phyloP scores from a whole-genome alignment of 2,888 invertebrate genomes.

The Ethmia dodecea region DNA sequence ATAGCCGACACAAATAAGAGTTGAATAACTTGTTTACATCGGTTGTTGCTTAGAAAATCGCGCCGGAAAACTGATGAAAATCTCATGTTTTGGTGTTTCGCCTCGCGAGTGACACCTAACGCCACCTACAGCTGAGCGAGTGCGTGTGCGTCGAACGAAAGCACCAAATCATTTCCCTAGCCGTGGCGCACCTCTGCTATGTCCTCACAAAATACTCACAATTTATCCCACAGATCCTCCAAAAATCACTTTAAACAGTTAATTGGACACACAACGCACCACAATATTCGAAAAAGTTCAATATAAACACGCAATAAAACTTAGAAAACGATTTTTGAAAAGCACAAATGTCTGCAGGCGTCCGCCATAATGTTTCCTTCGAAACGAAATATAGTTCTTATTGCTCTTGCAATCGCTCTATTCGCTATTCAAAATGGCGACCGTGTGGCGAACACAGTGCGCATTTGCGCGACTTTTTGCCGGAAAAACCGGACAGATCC shows the following conservation, averaged over 20 bases:
- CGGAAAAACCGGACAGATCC: constrained; percentile 66
- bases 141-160: constrained; percentile 78
- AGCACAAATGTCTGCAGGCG: constrained; percentile 76
- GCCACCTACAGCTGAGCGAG: constrained; percentile 77
- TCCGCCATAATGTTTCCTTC: constrained; percentile 79
- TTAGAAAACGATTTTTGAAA: constrained; percentile 78
- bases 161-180: constrained; percentile 79
- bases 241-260: constrained; percentile 73
- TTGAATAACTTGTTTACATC: constrained; percentile 44
- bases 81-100: constrained; percentile 66
- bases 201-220: constrained; percentile 75
- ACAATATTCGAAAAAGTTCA: constrained; percentile 77
- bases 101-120: constrained; percentile 62
- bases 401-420: constrained; percentile 76
- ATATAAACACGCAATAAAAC: constrained; percentile 75
- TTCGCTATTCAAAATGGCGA: constrained; percentile 80
- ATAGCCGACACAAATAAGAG: constrained; percentile 12
- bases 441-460: constrained; percentile 72
- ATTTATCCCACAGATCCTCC: constrained; percentile 65
- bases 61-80: constrained; percentile 76
- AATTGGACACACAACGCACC: constrained; percentile 69
- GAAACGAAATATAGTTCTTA: constrained; percentile 79
- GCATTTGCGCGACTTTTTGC: constrained; percentile 70
- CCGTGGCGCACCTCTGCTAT: constrained; percentile 77
- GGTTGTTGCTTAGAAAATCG: constrained; percentile 53